Base-by-base conservation (phyloP, 1,140 invertebrate species). In the Dolichoris vasculosae region DNA sequence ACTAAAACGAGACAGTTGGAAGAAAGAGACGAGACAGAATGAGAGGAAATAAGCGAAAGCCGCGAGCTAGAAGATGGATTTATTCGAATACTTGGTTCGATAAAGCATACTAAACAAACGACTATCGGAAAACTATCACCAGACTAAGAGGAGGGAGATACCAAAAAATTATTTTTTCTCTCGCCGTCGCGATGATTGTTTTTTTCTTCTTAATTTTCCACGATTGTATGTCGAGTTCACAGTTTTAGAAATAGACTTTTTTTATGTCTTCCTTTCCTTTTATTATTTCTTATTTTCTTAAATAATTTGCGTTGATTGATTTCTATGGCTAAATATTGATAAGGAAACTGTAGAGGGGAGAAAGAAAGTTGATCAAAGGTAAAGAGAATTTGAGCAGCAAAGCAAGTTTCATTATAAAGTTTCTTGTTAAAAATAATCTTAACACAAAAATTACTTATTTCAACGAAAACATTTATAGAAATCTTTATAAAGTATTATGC, bases 11-110 rank as follows among this genome's bases (percentile, higher is more conserved):
- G 83, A 73, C 32, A 51, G 32, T 3, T 23, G 26, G 0, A 30
- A 51, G 17, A 38, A 46, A 43, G 35, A 82, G 75, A 86, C 77
- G 48, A 85, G 75, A 75, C 69, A n/a, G 51, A 38, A 32, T 48
- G 46, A 67, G 23, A 71, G 75, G 30, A 2, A 71, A 26, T 51
- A 26, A 64, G 23, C 7, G 59, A 32, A 15, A 40, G 71, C 9
- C 23, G 23, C n/a, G 55, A 30, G n/a, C 67, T 43, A 82, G 63
- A 85, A 71, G 77, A 86, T 80, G 83, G 69, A 85, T 86, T 86
- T 86, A 83, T 87, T 77, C 84, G 82, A 80, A 73, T 51, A 48
- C 81, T 82, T 32, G 80, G 81, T 76, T 81, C 85, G 81, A 83
- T 83, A 59, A 76, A 82, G 80, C 85, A 63, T 75, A 32, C 75